Base-by-base conservation (phyloP, 2,797 vertebrate species). In the Alca torda region DNA sequence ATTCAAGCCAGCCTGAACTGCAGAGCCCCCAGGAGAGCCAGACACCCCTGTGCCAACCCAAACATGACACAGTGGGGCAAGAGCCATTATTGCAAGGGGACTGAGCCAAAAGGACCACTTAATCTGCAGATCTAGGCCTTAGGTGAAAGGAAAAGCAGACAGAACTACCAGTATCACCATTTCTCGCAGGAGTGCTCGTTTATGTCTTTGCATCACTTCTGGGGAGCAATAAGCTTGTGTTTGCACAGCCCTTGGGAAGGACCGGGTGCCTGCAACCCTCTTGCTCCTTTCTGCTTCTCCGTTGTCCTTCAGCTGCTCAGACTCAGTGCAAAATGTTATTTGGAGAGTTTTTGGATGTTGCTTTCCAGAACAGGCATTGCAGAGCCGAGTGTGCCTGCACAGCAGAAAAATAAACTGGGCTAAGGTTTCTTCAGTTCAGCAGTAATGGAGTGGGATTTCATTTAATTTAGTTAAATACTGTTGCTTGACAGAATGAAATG, bases 381-480 rank as follows among this genome's bases (percentile, higher is more conserved):
- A 69, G 19, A 85, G 33, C 50, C 0, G 25, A 82, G 69, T 86
- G 28, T 67, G 80, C 54, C 81, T 93, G 57, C 35, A 68, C 68
- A 96, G 81, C 67, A 93, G 84, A 91, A 92, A 97, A 96, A 85
- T 90, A 96, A 95, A 87, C 85, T 59, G 53, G 86, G 90, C 63
- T 97, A 94, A 96, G 84, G 91, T 97, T 97, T 97, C 94, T 83
- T 86, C 81, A 95, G 90, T 84, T 93, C 91, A 95, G 72, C 93
- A 92, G 56, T 94, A 96, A 96, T 84, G 84, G 94, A 94, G 83
- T 89, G 89, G 95, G 90, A 93, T 97, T 97, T 97, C 57, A 95
- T 95, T 96, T 96, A 97, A 96, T 95, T 97, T 86, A 90, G 92
- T 95, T 95, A 96, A 96, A 97, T 91, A 94, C 82, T 92, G 91